Percentiles rank a stretch among this genome's conserved stretches.
Evolutionary conservation across 2,888 invertebrate species (phyloP).

Genomic region (Apodemia duryi): DNA sequence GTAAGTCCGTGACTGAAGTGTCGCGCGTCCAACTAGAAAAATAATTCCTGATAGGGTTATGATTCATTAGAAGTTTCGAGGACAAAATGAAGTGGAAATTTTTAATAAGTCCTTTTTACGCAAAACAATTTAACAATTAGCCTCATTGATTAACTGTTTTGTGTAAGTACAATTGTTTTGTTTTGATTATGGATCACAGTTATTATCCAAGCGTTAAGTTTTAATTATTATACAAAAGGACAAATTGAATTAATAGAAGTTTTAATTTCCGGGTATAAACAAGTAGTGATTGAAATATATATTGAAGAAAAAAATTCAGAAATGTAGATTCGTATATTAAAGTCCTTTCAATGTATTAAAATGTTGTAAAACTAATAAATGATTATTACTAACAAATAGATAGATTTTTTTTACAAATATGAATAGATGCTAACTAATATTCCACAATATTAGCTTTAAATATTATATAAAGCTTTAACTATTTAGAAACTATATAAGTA

Average conservation of each 20-base stretch:
- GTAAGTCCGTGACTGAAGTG: conserved; percentile 45
- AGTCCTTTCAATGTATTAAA: no score
- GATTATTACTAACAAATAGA: no score
- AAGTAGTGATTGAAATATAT: neutral
- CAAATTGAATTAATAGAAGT: neutral
- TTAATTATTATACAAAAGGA: neutral
- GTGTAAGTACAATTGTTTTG: conserved; percentile 5
- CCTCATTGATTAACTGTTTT: conserved; percentile 17
- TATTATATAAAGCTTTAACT: no score
- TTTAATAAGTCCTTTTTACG: conserved; percentile 61
- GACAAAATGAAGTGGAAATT: conserved; percentile 74
- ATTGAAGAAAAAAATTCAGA: no score
- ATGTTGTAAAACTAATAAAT: no score
- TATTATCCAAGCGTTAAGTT: neutral
- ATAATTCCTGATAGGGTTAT: conserved; percentile 55
- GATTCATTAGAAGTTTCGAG: conserved; percentile 43
- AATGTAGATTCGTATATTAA: no score
- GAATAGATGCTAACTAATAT: no score
- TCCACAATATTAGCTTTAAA: no score
- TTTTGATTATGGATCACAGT: neutral
- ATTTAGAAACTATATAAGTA: no score
- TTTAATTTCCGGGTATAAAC: neutral
- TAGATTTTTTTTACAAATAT: no score
- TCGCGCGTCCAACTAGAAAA: conserved; percentile 43
- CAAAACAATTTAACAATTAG: conserved; percentile 36